These are phyloP conservation scores for Copidosoma aretas DNA, from an alignment of 2,888 invertebrate species.

Conservation along the genomic window DNA sequence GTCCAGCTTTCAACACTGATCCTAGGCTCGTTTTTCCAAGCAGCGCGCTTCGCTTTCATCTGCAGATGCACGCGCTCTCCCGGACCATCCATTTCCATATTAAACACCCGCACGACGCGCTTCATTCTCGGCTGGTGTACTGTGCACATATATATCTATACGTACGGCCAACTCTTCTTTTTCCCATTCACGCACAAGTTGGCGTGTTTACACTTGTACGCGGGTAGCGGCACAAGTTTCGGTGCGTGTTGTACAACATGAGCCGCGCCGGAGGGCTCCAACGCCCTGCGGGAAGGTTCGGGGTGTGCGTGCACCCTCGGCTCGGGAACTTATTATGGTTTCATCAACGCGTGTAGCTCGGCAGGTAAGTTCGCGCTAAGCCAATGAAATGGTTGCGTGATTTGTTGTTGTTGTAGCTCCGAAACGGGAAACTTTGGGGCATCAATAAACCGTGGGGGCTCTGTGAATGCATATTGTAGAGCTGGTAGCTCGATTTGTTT, in stretches of 20 bases:
- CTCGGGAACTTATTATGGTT: constrained; percentile 22
- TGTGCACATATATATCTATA: no score
- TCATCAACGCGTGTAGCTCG: constrained; percentile 24
- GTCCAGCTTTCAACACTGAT: constrained; percentile 31
- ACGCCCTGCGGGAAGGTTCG: constrained; percentile 1
- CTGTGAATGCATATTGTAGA: no score
- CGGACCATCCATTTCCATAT: constrained; percentile 61
- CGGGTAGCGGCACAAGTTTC: not conserved
- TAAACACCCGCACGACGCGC: constrained; percentile 59
- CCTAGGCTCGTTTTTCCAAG: constrained; percentile 33
- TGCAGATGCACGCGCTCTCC: constrained; percentile 53
- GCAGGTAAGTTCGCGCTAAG: constrained; percentile 3
- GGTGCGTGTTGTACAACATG: not conserved
- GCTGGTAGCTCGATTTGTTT: no score
- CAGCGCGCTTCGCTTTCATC: constrained; percentile 39
- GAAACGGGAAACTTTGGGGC: not conserved
- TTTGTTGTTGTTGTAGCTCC: constrained; percentile 5
- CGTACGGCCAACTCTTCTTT: constrained; percentile 44
- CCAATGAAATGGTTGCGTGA: constrained; percentile 26
- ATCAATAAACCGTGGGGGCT: no score
- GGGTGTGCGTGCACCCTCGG: not conserved
- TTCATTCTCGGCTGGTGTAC: constrained; percentile 50
- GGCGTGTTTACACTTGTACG: not conserved
- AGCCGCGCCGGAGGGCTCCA: no score
- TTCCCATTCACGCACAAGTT: no score